These are phyloP conservation scores for Agapostemon virescens DNA, from an alignment of 2,888 invertebrate species.

Conservation along the genomic window DNA sequence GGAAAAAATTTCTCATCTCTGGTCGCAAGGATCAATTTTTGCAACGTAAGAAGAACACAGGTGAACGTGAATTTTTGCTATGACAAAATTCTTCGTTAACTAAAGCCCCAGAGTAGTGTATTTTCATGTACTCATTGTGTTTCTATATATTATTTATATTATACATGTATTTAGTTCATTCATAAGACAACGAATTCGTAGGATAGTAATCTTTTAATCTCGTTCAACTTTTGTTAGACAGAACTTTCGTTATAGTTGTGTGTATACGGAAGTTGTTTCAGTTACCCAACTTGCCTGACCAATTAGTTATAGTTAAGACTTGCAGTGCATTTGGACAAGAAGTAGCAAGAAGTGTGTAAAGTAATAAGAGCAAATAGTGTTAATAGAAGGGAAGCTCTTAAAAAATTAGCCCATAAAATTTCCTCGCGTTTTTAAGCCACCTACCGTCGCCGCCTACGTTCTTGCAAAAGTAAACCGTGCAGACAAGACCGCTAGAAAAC, in stretches of 20 bases:
- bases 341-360: neutral
- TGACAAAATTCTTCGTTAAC: neutral
- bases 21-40: neutral
- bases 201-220: neutral
- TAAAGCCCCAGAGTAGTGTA: too few relatives aligned
- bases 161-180: neutral
- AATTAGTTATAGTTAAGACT: neutral
- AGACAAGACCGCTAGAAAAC: neutral
- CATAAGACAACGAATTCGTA: neutral
- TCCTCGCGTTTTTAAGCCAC: neutral
- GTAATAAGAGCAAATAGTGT: neutral
- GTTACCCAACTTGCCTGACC: neutral
- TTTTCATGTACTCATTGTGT: too few relatives aligned
- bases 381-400: too few relatives aligned
- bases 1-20: neutral
- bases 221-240: neutral
- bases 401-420: too few relatives aligned
- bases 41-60: neutral
- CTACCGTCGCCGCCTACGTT: neutral
- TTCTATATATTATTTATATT: too few relatives aligned
- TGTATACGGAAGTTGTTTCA: neutral
- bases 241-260: neutral
- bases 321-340: neutral
- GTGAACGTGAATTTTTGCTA: neutral
- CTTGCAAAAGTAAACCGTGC: neutral